Evolutionary conservation across 2,888 invertebrate species (phyloP).

Genomic region (Xestia xanthographa): DNA sequence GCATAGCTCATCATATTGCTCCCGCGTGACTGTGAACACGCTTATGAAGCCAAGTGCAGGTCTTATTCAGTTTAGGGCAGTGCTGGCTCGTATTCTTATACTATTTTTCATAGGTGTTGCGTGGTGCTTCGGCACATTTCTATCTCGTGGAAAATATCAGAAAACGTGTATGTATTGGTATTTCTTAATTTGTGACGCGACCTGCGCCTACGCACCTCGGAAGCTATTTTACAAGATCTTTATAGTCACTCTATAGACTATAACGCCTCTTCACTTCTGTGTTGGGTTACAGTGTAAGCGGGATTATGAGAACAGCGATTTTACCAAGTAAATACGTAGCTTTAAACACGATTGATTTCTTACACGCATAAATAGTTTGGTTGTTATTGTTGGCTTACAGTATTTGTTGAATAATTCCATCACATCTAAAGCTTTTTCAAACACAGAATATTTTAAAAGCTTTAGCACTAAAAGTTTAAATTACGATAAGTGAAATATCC

Average conservation of each 20-base stretch:
- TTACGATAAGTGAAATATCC: background rate
- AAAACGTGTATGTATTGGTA: constrained; percentile 64
- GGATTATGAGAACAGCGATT: constrained; percentile 9
- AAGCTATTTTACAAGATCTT: constrained; percentile 79
- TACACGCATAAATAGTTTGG: background rate
- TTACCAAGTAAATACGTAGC: too few species aligned
- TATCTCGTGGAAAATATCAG: constrained; percentile 40
- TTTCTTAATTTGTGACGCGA: constrained; percentile 75
- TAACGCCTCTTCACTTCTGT: constrained; percentile 63
- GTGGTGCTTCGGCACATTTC: constrained; percentile 39
- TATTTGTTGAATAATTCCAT: background rate
- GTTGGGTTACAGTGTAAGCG: constrained; percentile 46
- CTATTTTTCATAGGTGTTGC: background rate
- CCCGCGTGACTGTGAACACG: background rate
- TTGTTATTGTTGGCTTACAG: background rate
- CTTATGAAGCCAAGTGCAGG: background rate
- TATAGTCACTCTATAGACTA: constrained; percentile 75
- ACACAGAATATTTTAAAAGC: background rate
- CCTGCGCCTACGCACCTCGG: constrained; percentile 73
- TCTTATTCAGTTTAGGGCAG: background rate
- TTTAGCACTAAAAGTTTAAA: constrained; percentile 15
- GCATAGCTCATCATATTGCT: background rate
- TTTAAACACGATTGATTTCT: background rate
- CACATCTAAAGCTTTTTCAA: background rate
- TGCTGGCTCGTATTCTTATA: background rate